A percentile compares a stretch with the other conserved stretches of the same genome.
Conservation (phyloP, 2,797 vertebrate species). For the Mycteria americana region DNA sequence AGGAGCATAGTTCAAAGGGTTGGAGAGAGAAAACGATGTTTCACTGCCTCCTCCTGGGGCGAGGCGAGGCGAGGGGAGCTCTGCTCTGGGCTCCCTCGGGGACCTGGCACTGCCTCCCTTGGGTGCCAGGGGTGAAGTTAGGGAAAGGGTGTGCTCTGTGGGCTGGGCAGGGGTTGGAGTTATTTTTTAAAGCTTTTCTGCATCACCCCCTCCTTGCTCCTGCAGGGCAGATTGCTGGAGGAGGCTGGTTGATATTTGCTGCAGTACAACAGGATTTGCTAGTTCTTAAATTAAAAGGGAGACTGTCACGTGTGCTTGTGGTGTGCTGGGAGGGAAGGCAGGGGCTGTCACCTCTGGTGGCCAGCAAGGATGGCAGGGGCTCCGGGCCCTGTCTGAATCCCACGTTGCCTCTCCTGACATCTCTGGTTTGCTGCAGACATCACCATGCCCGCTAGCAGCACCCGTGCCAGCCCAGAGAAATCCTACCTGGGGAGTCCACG, state of each 20-base stretch:
- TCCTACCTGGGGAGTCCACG: not conserved
- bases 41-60: not conserved
- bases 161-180: not conserved
- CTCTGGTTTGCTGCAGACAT: not conserved
- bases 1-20: not conserved
- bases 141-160: not conserved
- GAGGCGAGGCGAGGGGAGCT: rapidly evolving
- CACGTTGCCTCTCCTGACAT: not conserved
- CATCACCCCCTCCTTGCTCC: not conserved
- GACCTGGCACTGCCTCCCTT: not conserved
- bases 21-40: conserved; percentile 1
- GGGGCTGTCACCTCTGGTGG: not conserved
- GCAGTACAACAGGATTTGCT: not conserved
- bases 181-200: not conserved
- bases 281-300: not conserved
- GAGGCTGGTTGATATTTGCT: not conserved
- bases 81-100: not conserved
- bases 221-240: not conserved
- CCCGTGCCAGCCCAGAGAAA: not conserved
- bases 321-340: not conserved
- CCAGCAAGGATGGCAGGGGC: not conserved
- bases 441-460: not conserved
- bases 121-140: not conserved
- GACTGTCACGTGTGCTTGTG: rapidly evolving
- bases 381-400: not conserved